These are phyloP conservation scores for Bergia sp. DNA, from an alignment of 92 coral and sea anemone genomes.

Conservation along the genomic window DNA sequence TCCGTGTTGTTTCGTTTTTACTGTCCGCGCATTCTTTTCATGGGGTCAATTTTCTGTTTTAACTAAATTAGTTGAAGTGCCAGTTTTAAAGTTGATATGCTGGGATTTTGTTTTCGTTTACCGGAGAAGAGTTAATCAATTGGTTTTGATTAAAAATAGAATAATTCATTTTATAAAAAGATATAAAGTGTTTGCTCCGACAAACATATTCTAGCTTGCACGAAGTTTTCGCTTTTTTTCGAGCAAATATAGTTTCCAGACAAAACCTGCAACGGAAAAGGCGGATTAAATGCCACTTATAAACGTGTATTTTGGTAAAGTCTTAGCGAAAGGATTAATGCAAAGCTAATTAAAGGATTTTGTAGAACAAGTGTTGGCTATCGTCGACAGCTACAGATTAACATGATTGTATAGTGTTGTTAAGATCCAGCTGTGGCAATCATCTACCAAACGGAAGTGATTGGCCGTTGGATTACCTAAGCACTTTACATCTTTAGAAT, in stretches of 20 bases:
- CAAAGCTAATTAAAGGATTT: conserved; percentile 26
- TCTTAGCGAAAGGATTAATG: neutral
- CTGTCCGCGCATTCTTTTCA: too few species aligned
- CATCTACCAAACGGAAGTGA: conserved; percentile 3
- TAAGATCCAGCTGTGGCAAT: conserved; percentile 6
- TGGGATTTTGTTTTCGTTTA: neutral
- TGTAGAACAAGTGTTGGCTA: neutral
- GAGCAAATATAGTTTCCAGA: neutral
- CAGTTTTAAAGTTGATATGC: neutral
- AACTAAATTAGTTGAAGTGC: too few species aligned
- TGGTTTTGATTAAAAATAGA: neutral
- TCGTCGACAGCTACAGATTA: conserved; percentile 10
- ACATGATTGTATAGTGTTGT: neutral
- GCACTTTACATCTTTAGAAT: neutral
- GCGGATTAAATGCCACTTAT: neutral
- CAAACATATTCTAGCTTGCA: too few species aligned
- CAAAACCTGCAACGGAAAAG: neutral
- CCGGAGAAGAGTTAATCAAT: too few species aligned
- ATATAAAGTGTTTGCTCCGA: too few species aligned
- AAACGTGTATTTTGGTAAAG: conserved; percentile 1
- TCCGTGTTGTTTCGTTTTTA: too few species aligned
- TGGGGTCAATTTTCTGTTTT: too few species aligned
- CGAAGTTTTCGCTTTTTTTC: too few species aligned
- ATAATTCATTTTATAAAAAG: neutral
- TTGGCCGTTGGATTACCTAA: conserved; percentile 1